phyloP scores from a whole-genome alignment of 2,113 vertebrate species.

The Larimichthys crocea region DNA sequence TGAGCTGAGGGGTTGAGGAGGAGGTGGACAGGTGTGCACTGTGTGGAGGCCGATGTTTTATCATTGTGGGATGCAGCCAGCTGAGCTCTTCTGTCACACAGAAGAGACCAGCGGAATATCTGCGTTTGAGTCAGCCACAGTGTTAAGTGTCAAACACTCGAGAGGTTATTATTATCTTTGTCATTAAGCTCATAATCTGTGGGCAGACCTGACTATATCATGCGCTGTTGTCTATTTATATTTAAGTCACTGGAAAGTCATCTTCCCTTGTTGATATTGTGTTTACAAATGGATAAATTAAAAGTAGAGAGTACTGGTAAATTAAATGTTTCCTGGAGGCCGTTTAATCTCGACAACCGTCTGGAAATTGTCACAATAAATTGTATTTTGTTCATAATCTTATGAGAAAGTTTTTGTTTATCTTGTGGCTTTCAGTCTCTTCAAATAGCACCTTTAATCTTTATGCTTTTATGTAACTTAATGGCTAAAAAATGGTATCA shows the following conservation, averaged over 20 bases:
- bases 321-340: neutral
- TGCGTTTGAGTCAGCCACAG: constrained; percentile 28
- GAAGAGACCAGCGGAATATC: constrained; percentile 43
- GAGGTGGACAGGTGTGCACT: constrained; percentile 57
- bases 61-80: constrained; percentile 49
- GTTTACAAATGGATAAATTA: neutral
- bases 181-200: constrained; percentile 53
- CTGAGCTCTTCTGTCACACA: constrained; percentile 52
- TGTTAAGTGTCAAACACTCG: constrained; percentile 51
- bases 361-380: neutral
- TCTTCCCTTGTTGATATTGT: constrained; percentile 31
- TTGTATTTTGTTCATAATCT: neutral
- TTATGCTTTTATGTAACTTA: neutral
- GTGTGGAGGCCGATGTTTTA: constrained; percentile 23
- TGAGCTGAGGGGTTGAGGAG: constrained; percentile 35
- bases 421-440: neutral
- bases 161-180: constrained; percentile 71
- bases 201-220: constrained; percentile 28
- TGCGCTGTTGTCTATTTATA: constrained; percentile 53
- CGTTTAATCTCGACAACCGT: neutral
- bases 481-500: constrained; percentile 1
- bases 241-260: constrained; percentile 37
- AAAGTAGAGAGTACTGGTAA: neutral
- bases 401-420: constrained; percentile 1
- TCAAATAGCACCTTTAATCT: neutral